Base-by-base conservation (phyloP, 2,888 invertebrate genomes). In the Drosophila greeni region DNA sequence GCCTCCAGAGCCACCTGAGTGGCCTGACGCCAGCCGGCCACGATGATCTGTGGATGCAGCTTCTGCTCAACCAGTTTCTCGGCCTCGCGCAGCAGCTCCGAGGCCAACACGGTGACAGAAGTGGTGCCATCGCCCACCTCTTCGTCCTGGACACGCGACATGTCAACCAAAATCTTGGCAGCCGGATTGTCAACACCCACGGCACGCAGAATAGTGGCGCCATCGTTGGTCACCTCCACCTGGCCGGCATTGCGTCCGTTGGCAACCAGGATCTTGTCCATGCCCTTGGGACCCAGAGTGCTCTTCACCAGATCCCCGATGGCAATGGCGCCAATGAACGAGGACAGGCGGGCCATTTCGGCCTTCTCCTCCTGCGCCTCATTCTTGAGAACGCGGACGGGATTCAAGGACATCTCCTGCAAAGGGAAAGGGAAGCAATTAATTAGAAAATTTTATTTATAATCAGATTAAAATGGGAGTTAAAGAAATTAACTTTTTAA, bases 121-220 rank as follows among this genome's bases (percentile, higher is more conserved):
- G 99, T 99, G n/a, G 99, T 99, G 14, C 99, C 99, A 92, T 99
- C 99, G 43, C 99, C 99, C 64, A 99, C 99, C 91, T 99, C 99
- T 87, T 97, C 97, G 90, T 99, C 99, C 88, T 99, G 99, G 4
- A 97, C 97, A 89, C 96, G 95, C 14, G 99, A 96, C 93, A 99
- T 98, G 78, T 99, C 97, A n/a, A 99, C 98, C 51, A 99, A 91
- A 84, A 99, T 96, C 90, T 99, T 99, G 1, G 99, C 99, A 31
- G 99, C 99, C 23, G 99, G 98, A 89, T 99, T 99, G 87, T 99
- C 99, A 18, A 99, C 96, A 56, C 99, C 99, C 60, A 99, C 93
- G 0, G 96, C 93, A 88, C 97, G 96, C 56, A 99, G 90, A 86
- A 99, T 99, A 8, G 99, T 99, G 14, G 99, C 99, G 62, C 99